Evolutionary conservation across 2,797 vertebrate species (phyloP).

Genomic region (Lithobates pipiens): DNA sequence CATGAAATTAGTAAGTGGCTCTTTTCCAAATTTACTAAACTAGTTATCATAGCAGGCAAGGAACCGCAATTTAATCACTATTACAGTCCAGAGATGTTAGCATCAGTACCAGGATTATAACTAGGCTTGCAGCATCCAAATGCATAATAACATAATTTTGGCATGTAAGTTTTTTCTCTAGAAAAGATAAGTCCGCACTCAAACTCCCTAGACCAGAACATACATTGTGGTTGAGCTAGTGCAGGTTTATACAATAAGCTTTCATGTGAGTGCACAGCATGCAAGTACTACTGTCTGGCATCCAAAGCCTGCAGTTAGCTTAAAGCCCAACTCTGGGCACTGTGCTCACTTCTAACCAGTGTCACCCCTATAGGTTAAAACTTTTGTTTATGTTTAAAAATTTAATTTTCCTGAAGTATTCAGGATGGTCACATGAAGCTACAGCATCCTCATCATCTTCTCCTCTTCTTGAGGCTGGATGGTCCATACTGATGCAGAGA

Average conservation of each 20-base stretch:
- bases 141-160: background rate
- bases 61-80: conserved; percentile 50
- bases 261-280: too few species aligned
- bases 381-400: background rate
- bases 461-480: too few species aligned
- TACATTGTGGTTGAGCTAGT: background rate
- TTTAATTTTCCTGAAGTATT: background rate
- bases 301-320: background rate
- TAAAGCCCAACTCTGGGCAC: background rate
- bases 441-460: background rate
- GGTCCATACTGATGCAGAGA: too few species aligned
- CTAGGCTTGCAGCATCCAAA: background rate
- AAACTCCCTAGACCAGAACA: background rate
- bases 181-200: background rate
- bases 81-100: conserved; percentile 16
- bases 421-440: background rate
- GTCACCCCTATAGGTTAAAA: too few species aligned
- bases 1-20: conserved; percentile 70
- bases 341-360: too few species aligned
- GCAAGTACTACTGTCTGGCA: too few species aligned
- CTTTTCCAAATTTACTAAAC: conserved; percentile 64
- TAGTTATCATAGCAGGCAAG: conserved; percentile 45
- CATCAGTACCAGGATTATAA: background rate
- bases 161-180: too few species aligned
- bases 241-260: background rate